Percentiles rank a stretch among this genome's conserved stretches.
Conservation (phyloP, 2,888 invertebrate genomes). For the Phragmatobia fuliginosa region DNA sequence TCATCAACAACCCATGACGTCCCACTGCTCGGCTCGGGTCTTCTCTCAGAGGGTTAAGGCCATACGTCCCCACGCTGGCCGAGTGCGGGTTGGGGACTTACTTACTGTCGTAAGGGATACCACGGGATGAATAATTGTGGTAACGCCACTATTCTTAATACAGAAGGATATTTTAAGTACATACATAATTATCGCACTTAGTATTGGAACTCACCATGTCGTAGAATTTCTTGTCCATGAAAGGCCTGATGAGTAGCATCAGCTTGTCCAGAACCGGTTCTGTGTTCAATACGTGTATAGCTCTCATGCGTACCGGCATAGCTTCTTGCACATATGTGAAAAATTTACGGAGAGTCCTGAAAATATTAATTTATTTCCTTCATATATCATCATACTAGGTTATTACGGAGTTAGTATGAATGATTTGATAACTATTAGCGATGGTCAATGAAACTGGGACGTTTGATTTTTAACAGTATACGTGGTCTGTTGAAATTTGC, state of each 20-base stretch:
- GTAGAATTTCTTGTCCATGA: constrained; percentile 87
- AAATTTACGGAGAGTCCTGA: constrained; percentile 87
- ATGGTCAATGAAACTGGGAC: neutral
- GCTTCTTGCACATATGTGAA: constrained; percentile 90
- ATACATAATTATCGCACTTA: neutral
- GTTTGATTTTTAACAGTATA: neutral
- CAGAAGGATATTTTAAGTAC: neutral
- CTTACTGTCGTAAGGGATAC: no score
- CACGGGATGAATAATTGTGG: no score
- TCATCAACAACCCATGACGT: no score
- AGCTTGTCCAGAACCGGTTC: constrained; percentile 87
- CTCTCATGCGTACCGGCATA: constrained; percentile 88
- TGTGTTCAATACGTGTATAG: constrained; percentile 89
- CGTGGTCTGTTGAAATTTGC: neutral
- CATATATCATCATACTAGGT: neutral
- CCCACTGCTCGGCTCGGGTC: no score
- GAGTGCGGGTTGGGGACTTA: no score
- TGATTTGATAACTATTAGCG: neutral
- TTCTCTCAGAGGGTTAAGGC: no score
- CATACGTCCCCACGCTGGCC: no score
- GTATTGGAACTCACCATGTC: constrained; percentile 74
- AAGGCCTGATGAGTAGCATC: constrained; percentile 86
- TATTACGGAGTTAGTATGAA: neutral
- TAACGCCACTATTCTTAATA: no score
- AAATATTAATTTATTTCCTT: constrained; percentile 29